These are phyloP conservation scores for Drosophila parthenogenetica DNA, from an alignment of 2,888 invertebrate species.

Conservation along the genomic window DNA sequence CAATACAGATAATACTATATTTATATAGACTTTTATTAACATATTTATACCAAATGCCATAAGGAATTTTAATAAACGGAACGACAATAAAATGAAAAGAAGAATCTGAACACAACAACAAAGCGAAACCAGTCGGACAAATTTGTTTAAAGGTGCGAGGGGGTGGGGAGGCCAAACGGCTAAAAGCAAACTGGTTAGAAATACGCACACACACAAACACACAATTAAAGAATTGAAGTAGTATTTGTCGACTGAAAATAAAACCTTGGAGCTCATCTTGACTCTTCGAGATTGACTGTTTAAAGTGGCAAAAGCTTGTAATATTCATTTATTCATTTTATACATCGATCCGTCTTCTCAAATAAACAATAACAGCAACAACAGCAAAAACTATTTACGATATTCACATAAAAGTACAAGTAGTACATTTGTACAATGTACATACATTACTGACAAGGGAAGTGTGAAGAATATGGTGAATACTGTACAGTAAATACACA, in stretches of 20 bases:
- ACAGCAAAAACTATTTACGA: conserved; percentile 6
- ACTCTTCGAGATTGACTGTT: conserved; percentile 49
- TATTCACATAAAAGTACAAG: neutral
- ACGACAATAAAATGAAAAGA: conserved; percentile 60
- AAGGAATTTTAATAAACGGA: conserved; percentile 64
- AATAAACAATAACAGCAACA: neutral
- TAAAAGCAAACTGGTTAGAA: conserved; percentile 68
- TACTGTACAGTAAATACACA: conserved; percentile 2
- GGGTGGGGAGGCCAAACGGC: conserved; percentile 30
- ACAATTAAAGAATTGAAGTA: conserved; percentile 38
- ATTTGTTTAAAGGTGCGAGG: conserved; percentile 71
- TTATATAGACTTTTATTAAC: conserved; percentile 47
- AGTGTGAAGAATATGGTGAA: conserved; percentile 2
- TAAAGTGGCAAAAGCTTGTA: conserved; percentile 26
- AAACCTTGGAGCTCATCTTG: conserved; percentile 79
- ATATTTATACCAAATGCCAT: conserved; percentile 43
- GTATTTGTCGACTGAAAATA: conserved; percentile 33
- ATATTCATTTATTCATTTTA: conserved; percentile 29
- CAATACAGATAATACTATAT: conserved; percentile 26
- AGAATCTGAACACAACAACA: conserved; percentile 15
- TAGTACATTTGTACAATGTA: neutral
- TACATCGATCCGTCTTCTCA: conserved; percentile 8
- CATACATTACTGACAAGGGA: conserved; percentile 9
- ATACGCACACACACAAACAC: conserved; percentile 38
- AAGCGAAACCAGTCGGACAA: conserved; percentile 66